Base-by-base conservation (phyloP, 2,113 vertebrate species). In the Perca flavescens region DNA sequence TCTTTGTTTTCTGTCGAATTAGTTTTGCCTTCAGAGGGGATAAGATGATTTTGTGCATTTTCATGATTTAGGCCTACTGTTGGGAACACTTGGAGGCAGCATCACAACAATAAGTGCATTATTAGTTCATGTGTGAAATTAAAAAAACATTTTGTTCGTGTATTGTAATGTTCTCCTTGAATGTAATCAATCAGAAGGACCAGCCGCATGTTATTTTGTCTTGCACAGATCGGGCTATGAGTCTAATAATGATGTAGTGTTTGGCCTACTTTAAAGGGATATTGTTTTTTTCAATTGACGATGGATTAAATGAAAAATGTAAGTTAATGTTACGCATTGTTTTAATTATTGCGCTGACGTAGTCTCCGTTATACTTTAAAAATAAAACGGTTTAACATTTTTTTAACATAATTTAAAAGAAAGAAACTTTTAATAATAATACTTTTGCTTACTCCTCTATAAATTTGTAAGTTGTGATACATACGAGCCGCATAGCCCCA, bases 401-500 rank as follows among this genome's bases (percentile, higher is more conserved):
- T 11, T n/a, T n/a, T n/a, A n/a, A n/a, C 40, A 3, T 31, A 31
- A 31, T 31, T 31, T 31, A 31, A 31, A 31, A 31, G 3, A 4
- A 31, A 31, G 28, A 3, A 3, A 31, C 3, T 31, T 34, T 34
- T 34, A 5, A 5, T 10, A 3, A 3, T 3, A 11, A 2, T 10
- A 43, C 0, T 43, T 43, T 10, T 43, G 40, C 9, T 43, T 8
- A 40, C 2, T 10, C 36, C 8, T 40, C 9, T 9, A 43, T 43
- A 43, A 11, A 43, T 11, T 11, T 2, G 0, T 10, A 43, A 2
- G 9, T 43, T 43, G 2, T 43, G 8, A 10, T 1, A 2, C 1
- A 2, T 0, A 0, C 0, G 3, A 10, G 40, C 53, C 3, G 31
- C n/a, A 0, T 0, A 57, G 90, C 93, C 93, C 90, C 92, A 93